These are phyloP conservation scores for Drosophila pachea DNA, from an alignment of 1,140 invertebrate genomes.

Conservation along the genomic window DNA sequence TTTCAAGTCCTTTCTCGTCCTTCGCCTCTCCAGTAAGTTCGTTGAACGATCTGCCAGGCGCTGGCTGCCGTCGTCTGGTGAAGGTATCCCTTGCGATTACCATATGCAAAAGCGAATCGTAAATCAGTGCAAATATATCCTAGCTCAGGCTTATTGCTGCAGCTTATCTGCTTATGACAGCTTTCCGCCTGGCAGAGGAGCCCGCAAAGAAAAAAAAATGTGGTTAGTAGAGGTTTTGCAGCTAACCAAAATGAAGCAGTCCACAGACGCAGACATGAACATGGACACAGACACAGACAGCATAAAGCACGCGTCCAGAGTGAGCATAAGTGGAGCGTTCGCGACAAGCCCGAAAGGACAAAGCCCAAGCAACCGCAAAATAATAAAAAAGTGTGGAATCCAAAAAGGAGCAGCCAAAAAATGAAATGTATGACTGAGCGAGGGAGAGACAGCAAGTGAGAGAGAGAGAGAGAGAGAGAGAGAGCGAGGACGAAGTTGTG, in stretches of 20 bases:
- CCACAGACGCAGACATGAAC: conserved; percentile 66
- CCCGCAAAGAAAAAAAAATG: conserved; percentile 12
- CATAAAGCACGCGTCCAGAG: conserved; percentile 73
- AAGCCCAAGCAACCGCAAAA: conserved; percentile 63
- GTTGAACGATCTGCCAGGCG: conserved; percentile 49
- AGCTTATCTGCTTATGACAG: conserved; percentile 79
- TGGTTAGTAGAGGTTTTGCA: neutral
- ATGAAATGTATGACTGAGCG: conserved; percentile 14
- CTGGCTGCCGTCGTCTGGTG: neutral
- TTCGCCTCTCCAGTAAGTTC: conserved; percentile 50
- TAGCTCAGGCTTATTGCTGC: conserved; percentile 75
- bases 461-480: conserved; percentile 22
- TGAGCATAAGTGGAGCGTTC: conserved; percentile 23
- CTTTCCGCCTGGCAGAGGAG: conserved; percentile 59
- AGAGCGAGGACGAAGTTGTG: conserved; percentile 12
- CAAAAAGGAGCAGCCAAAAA: conserved; percentile 33
- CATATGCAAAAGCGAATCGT: conserved; percentile 78
- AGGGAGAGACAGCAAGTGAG: conserved; percentile 20
- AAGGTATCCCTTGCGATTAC: conserved; percentile 59
- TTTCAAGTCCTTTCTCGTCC: conserved; percentile 22
- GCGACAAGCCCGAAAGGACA: conserved; percentile 66
- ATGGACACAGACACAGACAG: conserved; percentile 69
- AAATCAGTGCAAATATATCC: conserved; percentile 78
- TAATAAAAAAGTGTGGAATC: conserved; percentile 16
- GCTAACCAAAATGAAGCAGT: conserved; percentile 53